Base-by-base conservation (phyloP, 1,140 invertebrate genomes). In the Drosophila suzukii region DNA sequence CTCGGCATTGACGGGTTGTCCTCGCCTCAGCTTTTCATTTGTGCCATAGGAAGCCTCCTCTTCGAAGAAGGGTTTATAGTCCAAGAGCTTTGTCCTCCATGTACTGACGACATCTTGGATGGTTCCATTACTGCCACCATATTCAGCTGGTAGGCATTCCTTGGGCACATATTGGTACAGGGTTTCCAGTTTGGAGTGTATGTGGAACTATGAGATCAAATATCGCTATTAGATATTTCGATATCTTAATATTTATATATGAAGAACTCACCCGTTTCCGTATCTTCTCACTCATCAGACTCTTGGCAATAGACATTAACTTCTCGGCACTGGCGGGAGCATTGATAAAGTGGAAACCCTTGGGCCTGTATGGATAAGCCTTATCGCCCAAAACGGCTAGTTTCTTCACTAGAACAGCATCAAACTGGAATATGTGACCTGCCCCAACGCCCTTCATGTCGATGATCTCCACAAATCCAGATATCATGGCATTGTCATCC, bases 21-120 rank as follows among this genome's bases (percentile, higher is more conserved):
- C 95, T 0, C 93, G 93, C 73, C 95, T 92, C 66, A 94, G 93
- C 30, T 93, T 93, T 82, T 95, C 95, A 73, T 95, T 93, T 10
- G 94, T 93, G 13, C 92, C 88, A 63, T 93, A 93, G 51, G 91
- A 91, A 44, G 92, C 93, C 78, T 95, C 94, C 74, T 94, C 93
- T 20, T 94, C 78, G 59, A 94, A 93, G 90, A 93, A 94, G 0
- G 93, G 84, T 4, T 92, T 90, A 54, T 93, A 92, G 30, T 83
- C 88, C 34, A 92, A 78, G 5, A 94, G 73, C 85, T 94, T 94
- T 10, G 92, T 93, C 61, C 93, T 93, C 94, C 94, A 95, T 34
- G 93, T 89, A 51, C 93, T 94, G 93, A 92, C 59, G 56, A 92
- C 91, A 78, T 93, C 92, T 67, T 67, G 90, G 20, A 94, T 54